A percentile compares a stretch with the other conserved stretches of the same genome.
phyloP scores from a whole-genome alignment of 1,140 invertebrate species.

The Pentalonia nigronervosa region DNA sequence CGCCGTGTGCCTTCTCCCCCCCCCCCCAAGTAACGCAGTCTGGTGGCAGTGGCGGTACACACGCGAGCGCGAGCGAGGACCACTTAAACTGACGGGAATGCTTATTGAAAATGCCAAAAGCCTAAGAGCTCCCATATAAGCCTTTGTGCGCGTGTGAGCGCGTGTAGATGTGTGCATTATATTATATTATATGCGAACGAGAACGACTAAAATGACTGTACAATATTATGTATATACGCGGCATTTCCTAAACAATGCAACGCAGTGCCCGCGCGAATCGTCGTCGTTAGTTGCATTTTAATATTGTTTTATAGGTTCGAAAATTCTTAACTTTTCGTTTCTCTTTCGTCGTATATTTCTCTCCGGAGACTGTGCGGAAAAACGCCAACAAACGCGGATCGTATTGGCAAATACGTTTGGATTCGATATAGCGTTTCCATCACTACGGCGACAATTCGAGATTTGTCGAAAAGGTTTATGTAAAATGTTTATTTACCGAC shows the following conservation, averaged over 20 bases:
- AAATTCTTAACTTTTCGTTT: neutral
- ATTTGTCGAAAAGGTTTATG: neutral
- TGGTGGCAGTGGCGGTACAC: neutral
- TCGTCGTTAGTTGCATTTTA: neutral
- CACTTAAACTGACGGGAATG: constrained; percentile 35
- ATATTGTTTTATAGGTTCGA: constrained; percentile 13
- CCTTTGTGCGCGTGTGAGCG: neutral
- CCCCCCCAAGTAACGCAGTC: neutral
- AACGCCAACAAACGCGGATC: neutral
- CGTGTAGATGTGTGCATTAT: neutral
- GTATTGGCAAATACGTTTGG: neutral
- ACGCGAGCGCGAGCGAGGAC: neutral
- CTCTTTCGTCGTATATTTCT: neutral
- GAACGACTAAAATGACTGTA: neutral
- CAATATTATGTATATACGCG: neutral
- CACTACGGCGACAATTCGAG: neutral
- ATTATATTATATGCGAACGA: neutral
- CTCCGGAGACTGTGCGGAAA: neutral
- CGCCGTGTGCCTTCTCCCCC: neutral
- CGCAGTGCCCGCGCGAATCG: neutral
- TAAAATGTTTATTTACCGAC: neutral
- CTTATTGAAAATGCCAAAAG: constrained; percentile 43
- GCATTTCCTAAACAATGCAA: neutral
- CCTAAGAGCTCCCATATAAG: neutral
- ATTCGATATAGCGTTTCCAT: neutral